phyloP scores from a whole-genome alignment of 2,113 vertebrate genomes.

The Laticauda laticaudata region DNA sequence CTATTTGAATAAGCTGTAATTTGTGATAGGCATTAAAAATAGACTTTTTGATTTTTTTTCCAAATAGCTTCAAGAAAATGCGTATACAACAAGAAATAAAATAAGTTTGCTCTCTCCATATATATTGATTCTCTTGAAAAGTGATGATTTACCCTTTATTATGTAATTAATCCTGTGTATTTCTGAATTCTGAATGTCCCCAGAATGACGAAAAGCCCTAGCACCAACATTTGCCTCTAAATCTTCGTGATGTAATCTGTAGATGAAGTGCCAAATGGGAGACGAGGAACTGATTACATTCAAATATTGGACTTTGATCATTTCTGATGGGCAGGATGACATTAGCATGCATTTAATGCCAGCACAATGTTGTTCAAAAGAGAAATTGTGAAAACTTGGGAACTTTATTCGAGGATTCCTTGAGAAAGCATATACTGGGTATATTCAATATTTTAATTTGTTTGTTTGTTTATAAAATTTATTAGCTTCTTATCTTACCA shows the following conservation, averaged over 20 bases:
- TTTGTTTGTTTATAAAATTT: neutral
- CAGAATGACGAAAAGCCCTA: neutral
- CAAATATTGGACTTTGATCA: neutral
- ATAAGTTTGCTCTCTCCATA: neutral
- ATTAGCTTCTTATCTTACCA: neutral
- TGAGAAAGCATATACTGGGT: neutral
- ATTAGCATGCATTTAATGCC: neutral
- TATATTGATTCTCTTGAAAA: neutral
- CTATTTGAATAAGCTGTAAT: slow-evolving; percentile 59
- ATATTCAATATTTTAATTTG: neutral
- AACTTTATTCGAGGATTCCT: neutral
- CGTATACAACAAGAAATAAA: slow-evolving; percentile 25
- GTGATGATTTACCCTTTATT: neutral
- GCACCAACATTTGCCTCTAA: neutral
- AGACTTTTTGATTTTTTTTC: slow-evolving; percentile 4
- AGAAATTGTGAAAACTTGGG: neutral
- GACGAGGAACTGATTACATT: neutral
- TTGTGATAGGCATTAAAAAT: slow-evolving; percentile 59
- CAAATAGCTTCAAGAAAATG: slow-evolving; percentile 17
- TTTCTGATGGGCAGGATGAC: neutral
- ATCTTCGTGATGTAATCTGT: neutral
- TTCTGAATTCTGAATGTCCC: neutral
- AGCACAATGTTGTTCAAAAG: neutral
- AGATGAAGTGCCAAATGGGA: neutral
- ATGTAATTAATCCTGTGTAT: neutral